Evolutionary conservation across 1,140 invertebrate genomes (phyloP).

Genomic region (Drosophila elegans): DNA sequence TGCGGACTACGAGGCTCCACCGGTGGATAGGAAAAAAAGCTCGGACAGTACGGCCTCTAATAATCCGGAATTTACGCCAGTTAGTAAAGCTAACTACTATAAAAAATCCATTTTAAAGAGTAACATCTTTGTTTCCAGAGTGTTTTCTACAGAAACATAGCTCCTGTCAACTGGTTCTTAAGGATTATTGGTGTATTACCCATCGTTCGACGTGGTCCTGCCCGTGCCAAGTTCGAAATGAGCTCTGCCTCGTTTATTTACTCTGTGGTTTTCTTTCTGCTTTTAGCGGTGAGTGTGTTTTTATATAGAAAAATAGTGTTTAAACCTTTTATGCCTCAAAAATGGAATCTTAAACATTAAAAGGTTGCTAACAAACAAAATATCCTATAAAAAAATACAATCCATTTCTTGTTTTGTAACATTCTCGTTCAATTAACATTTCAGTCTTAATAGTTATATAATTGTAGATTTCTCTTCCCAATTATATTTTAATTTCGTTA

Average conservation of each 20-base stretch:
- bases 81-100: conserved; percentile 14
- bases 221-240: conserved; percentile 85
- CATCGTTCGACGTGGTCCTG: conserved; percentile 85
- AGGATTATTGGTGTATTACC: conserved; percentile 87
- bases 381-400: no score
- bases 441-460: no score
- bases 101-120: not conserved
- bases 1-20: conserved; percentile 54
- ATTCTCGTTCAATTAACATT: no score
- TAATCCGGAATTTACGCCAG: conserved; percentile 70
- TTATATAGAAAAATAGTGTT: not conserved
- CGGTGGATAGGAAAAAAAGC: conserved; percentile 52
- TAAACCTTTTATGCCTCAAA: no score
- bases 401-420: no score
- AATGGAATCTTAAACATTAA: no score
- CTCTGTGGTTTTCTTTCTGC: conserved; percentile 85
- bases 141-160: conserved; percentile 87
- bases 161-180: conserved; percentile 86
- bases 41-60: conserved; percentile 63
- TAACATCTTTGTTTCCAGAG: conserved; percentile 64
- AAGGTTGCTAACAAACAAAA: no score
- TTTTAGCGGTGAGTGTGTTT: conserved; percentile 77
- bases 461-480: no score
- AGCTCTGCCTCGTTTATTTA: conserved; percentile 86
- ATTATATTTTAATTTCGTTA: no score